Conservation (phyloP, 2,797 vertebrate genomes). For the Myotis vivesi region DNA sequence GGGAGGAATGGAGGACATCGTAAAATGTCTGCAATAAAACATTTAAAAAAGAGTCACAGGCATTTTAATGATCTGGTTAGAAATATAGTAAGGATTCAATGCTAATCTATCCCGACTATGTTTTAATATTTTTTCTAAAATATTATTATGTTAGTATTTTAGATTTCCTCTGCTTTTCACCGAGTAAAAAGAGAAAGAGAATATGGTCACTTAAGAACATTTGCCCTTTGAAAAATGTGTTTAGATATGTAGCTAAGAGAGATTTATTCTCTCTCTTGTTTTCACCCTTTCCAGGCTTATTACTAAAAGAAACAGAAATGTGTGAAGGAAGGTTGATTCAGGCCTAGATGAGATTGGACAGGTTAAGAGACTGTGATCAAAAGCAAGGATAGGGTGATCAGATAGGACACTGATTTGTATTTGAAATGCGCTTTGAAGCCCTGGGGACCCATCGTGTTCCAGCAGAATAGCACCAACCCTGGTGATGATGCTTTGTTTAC, state of each 20-base stretch:
- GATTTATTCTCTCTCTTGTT: not conserved
- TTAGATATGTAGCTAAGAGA: not conserved
- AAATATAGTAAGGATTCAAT: not conserved
- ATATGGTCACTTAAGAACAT: not conserved
- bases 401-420: no score
- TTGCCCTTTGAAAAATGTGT: not conserved
- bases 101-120: not conserved
- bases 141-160: not conserved
- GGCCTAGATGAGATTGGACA: not conserved
- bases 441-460: accelerated
- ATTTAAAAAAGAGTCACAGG: not conserved
- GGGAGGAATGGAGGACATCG: not conserved
- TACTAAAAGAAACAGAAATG: not conserved
- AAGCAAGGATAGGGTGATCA: not conserved
- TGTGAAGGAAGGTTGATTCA: not conserved
- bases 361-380: not conserved
- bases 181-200: not conserved
- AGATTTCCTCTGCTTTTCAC: not conserved
- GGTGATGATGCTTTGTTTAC: accelerated
- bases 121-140: not conserved
- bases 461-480: accelerated
- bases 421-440: accelerated
- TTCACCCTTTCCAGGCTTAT: not conserved
- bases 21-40: not conserved
- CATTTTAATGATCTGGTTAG: not conserved